Evolutionary conservation across 2,113 vertebrate genomes (phyloP).

Genomic region (Silurus glanis): DNA sequence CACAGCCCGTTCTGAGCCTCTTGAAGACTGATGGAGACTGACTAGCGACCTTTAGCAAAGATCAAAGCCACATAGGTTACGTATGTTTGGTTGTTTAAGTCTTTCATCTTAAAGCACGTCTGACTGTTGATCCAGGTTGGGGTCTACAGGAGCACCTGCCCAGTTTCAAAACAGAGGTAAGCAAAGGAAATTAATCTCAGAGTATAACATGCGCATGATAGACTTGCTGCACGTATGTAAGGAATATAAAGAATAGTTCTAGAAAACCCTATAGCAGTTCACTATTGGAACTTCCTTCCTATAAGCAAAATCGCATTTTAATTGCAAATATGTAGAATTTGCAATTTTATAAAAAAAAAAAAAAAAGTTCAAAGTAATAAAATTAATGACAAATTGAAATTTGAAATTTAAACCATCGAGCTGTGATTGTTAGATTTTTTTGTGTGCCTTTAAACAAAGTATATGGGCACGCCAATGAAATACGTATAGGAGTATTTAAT

Average conservation of each 20-base stretch:
- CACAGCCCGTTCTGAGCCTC: constrained; percentile 58
- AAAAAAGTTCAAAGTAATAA: too few relatives aligned
- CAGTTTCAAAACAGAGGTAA: constrained; percentile 11
- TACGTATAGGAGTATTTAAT: background rate
- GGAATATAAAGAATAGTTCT: background rate
- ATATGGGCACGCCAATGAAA: background rate
- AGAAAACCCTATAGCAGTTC: background rate
- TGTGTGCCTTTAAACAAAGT: background rate
- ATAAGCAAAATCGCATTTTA: background rate
- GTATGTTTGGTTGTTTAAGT: constrained; percentile 65
- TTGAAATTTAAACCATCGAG: background rate
- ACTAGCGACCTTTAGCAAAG: constrained; percentile 68
- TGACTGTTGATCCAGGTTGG: constrained; percentile 56
- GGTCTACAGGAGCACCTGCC: constrained; percentile 41
- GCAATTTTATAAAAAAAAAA: too few relatives aligned
- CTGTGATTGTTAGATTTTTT: background rate
- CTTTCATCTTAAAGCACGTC: constrained; percentile 68
- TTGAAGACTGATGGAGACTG: constrained; percentile 66
- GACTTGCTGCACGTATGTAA: background rate
- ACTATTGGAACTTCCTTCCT: background rate
- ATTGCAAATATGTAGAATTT: too few relatives aligned
- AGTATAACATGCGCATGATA: background rate
- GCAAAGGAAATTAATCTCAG: background rate
- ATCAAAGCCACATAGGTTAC: constrained; percentile 72
- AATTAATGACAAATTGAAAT: too few relatives aligned